Conservation (phyloP, 2,797 vertebrate genomes). For the Pelobates cultripes region DNA sequence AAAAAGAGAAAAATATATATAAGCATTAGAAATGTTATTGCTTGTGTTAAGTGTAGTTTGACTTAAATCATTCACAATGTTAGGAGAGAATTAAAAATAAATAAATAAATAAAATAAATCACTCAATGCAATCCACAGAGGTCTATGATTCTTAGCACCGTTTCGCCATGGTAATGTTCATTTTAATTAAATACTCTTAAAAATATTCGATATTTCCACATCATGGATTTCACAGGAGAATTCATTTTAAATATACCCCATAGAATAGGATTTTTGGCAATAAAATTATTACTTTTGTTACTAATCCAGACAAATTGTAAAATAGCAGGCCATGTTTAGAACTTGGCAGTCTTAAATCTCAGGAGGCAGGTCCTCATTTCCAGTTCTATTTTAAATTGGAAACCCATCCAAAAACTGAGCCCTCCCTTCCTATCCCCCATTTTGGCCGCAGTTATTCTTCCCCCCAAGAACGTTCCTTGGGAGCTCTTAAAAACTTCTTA, state of each 20-base stretch:
- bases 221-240: constrained; percentile 48
- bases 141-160: not conserved
- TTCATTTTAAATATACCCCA: constrained; percentile 46
- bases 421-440: constrained; percentile 12
- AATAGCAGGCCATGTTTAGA: constrained; percentile 53
- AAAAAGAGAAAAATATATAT: constrained; percentile 51
- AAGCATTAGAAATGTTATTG: constrained; percentile 23
- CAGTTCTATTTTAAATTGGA: constrained; percentile 53
- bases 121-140: not conserved
- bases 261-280: constrained; percentile 44
- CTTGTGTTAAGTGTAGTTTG: constrained; percentile 26
- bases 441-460: constrained; percentile 34
- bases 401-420: constrained; percentile 35
- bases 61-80: constrained; percentile 10
- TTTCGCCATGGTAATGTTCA: constrained; percentile 15
- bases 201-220: constrained; percentile 35
- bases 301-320: constrained; percentile 51
- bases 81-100: constrained; percentile 1
- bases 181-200: constrained; percentile 17
- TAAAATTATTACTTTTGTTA: constrained; percentile 53
- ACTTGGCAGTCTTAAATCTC: constrained; percentile 47
- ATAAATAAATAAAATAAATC: not conserved
- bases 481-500: constrained; percentile 36
- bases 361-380: constrained; percentile 48
- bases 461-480: constrained; percentile 39